These are phyloP conservation scores for Cheilosia grossa DNA, from an alignment of 2,888 invertebrate genomes.

Conservation along the genomic window DNA sequence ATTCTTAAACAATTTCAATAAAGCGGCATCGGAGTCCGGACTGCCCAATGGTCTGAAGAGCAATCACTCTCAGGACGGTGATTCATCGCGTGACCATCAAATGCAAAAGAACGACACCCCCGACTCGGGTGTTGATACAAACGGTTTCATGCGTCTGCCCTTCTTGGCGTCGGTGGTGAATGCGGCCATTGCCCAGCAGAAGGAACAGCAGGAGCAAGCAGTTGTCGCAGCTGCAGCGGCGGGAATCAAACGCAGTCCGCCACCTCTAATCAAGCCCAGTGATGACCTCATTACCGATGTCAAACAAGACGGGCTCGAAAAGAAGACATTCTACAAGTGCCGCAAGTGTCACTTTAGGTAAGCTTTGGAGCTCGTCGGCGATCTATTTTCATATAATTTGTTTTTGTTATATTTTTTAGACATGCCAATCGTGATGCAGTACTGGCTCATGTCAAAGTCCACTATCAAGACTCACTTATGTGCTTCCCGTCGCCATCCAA, in stretches of 20 bases:
- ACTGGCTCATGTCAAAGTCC: constrained; percentile 87
- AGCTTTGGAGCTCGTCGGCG: constrained; percentile 77
- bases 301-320: constrained; percentile 84
- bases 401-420: constrained; percentile 81
- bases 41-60: constrained; percentile 77
- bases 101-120: constrained; percentile 70
- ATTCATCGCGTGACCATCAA: constrained; percentile 65
- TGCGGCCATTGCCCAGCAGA: constrained; percentile 80
- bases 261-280: constrained; percentile 86
- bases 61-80: constrained; percentile 80
- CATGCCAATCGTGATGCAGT: constrained; percentile 87
- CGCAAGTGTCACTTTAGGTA: constrained; percentile 95
- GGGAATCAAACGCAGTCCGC: constrained; percentile 81
- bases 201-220: constrained; percentile 80
- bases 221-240: constrained; percentile 80
- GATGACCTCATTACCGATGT: constrained; percentile 84
- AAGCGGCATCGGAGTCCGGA: constrained; percentile 75
- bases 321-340: constrained; percentile 93
- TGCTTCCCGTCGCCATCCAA: constrained; percentile 62
- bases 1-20: constrained; percentile 84
- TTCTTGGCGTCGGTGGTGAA: constrained; percentile 80
- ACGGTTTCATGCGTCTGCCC: constrained; percentile 79
- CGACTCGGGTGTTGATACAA: constrained; percentile 55
- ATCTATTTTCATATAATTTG: neutral
- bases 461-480: constrained; percentile 83